phyloP scores from a whole-genome alignment of 2,888 invertebrate species.

The Trissolcus japonicus region DNA sequence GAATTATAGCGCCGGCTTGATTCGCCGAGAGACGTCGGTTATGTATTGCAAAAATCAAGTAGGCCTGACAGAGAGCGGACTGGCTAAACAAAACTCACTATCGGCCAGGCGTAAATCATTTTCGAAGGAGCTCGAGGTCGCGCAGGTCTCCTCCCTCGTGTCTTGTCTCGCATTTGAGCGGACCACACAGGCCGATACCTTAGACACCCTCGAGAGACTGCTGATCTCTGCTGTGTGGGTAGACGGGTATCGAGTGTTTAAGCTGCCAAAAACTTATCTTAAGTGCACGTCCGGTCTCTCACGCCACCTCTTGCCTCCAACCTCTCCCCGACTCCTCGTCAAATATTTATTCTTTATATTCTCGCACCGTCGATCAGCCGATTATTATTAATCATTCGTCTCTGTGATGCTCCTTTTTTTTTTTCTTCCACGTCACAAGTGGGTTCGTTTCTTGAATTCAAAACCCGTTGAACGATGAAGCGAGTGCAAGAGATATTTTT shows the following conservation, averaged over 20 bases:
- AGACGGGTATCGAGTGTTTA: conserved; percentile 61
- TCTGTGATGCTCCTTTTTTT: too few species aligned
- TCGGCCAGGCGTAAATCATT: conserved; percentile 67
- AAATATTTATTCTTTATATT: conserved; percentile 21
- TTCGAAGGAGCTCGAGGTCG: conserved; percentile 56
- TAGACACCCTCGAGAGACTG: conserved; percentile 58
- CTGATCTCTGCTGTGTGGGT: conserved; percentile 40
- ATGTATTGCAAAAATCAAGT: conserved; percentile 67
- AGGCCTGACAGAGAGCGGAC: conserved; percentile 59
- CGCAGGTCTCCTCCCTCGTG: conserved; percentile 36
- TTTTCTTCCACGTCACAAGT: too few species aligned
- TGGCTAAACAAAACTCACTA: conserved; percentile 67
- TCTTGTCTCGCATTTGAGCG: conserved; percentile 54
- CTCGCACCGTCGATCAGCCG: background rate
- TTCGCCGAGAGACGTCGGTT: conserved; percentile 58
- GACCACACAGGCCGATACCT: conserved; percentile 66
- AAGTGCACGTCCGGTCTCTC: conserved; percentile 60
- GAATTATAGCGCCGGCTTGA: conserved; percentile 63
- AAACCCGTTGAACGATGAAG: too few species aligned
- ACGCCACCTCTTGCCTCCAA: conserved; percentile 8
- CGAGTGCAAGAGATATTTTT: too few species aligned
- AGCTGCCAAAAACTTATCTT: conserved; percentile 62
- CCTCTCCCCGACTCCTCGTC: background rate
- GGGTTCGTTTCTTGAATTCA: too few species aligned
- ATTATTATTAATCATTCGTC: background rate